Base-by-base conservation (phyloP, 1,140 invertebrate genomes). In the Zaprionus ghesquierei region DNA sequence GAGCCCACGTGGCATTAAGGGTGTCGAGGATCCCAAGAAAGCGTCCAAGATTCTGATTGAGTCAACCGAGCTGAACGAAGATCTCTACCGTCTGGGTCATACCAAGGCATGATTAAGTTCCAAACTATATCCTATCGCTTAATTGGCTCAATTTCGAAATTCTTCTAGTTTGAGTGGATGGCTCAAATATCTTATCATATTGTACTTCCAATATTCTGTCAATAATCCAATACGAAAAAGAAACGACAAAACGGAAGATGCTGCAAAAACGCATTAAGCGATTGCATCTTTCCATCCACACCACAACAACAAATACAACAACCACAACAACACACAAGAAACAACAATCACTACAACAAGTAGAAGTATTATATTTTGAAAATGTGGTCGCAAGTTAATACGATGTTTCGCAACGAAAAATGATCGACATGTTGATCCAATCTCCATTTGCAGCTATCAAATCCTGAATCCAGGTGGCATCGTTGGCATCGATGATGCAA, bases 401-500 rank as follows among this genome's bases (percentile, higher is more conserved):
- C 29, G 12, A 38, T 35, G 33, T 18, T 38, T 15, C 41, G 15
- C 10, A 33, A 20, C 22, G 44, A n/a, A 6, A 18, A 50, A 50
- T 50, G 51, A 53, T 53, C 25, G 35, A 58, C 35, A 44, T 53
- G 33, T n/a, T 58, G 62, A 60, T 33, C 27, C 15, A 58, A 58
- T 69, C 41, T 69, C 31, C 31, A 41, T 62, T 87, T 86, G 77
- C 92, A 99, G 98, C 94, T 99, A 99, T 95, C 97, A 98, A 94
- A 99, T 99, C 94, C 95, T 99, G 94, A 98, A 98, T 60, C 98
- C 98, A 85, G 96, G 96, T 91, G 96, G 95, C 92, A 97, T 98
- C 95, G 95, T 96, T 61, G 94, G 95, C 69, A 96, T 98, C 92
- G 94, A 95, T 81, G 96, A 97, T 85, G 95, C 96, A 49, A 97